These are phyloP conservation scores for Mastacembelus armatus DNA, from an alignment of 2,797 vertebrate genomes.

Conservation along the genomic window DNA sequence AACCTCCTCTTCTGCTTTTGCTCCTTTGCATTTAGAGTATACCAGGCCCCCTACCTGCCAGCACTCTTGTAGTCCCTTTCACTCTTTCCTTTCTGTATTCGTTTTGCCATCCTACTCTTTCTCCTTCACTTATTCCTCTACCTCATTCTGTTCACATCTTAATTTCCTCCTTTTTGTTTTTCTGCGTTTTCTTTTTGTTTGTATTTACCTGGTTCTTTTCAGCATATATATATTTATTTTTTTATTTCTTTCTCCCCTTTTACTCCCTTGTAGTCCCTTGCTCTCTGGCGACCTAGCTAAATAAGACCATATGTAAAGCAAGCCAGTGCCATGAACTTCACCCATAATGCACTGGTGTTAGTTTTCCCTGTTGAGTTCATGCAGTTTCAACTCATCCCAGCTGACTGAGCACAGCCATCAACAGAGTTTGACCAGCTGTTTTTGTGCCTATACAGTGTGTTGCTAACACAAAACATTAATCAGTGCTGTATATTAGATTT, in stretches of 20 bases:
- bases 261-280: conserved; percentile 3
- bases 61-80: conserved; percentile 78
- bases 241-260: not conserved
- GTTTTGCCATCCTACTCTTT: not conserved
- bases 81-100: conserved; percentile 3
- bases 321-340: conserved; percentile 67
- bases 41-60: conserved; percentile 76
- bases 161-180: not conserved
- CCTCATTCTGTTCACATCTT: not conserved
- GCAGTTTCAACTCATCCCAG: conserved; percentile 70
- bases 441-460: not conserved
- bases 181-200: not conserved
- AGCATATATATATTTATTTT: not conserved
- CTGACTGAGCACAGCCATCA: not conserved
- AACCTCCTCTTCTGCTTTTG: conserved; percentile 50
- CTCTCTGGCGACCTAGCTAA: conserved; percentile 51
- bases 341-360: conserved; percentile 73
- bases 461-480: conserved; percentile 19
- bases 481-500: not conserved
- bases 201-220: not conserved
- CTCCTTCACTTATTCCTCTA: conserved; percentile 75
- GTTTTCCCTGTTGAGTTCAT: conserved; percentile 72
- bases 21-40: conserved; percentile 3
- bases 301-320: conserved; percentile 51
- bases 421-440: conserved; percentile 13